Conservation (phyloP, 2,888 invertebrate species). For the Exocentrus adspersus region DNA sequence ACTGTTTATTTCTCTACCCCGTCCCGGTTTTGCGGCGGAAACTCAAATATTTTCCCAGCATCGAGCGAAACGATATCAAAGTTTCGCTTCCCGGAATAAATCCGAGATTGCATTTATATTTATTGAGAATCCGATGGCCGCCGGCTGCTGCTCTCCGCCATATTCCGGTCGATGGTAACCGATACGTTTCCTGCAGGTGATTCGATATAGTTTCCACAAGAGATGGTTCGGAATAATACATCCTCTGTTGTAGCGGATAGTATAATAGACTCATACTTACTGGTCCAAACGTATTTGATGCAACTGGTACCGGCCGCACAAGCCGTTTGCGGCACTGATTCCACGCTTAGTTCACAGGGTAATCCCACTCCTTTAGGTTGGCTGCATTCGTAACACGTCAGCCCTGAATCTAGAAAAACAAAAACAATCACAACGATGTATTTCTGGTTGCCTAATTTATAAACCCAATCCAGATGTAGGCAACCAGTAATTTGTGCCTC, state of each 20-base stretch:
- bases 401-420: conserved; percentile 4
- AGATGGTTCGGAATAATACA: too few species aligned
- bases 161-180: too few species aligned
- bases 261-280: background rate
- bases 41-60: too few species aligned
- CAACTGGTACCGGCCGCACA: background rate
- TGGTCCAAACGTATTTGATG: conserved; percentile 2
- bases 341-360: background rate
- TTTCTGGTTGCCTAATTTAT: too few species aligned
- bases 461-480: too few species aligned
- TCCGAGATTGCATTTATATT: conserved; percentile 1
- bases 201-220: too few species aligned
- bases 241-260: too few species aligned
- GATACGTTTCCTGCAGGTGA: too few species aligned
- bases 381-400: conserved; percentile 5
- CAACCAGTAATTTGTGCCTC: background rate
- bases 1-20: too few species aligned
- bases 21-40: too few species aligned
- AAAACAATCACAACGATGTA: background rate
- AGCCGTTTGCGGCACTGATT: background rate
- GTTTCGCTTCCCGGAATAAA: background rate
- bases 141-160: too few species aligned
- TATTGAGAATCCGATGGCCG: background rate
- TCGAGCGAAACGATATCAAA: too few species aligned
- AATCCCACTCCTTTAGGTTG: conserved; percentile 3